Percentiles rank a stretch among this genome's conserved stretches.
Evolutionary conservation across 2,797 vertebrate species (phyloP).

Genomic region (Fistularia tabacaria): DNA sequence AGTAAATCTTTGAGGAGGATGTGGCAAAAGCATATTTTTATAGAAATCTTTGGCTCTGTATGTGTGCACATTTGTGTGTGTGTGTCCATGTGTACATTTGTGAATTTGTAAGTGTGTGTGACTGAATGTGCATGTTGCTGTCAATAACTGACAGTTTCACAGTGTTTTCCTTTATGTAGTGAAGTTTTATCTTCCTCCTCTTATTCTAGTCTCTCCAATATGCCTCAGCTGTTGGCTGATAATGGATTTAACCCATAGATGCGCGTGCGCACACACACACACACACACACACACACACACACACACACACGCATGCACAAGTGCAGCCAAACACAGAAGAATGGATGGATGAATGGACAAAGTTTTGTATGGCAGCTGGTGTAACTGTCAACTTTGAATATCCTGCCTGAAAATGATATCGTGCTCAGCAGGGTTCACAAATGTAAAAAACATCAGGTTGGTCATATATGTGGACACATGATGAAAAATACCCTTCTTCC

Average conservation of each 20-base stretch:
- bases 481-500: neutral
- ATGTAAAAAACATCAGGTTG: neutral
- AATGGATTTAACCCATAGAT: conserved; percentile 25
- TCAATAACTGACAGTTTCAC: neutral
- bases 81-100: conserved; percentile 4
- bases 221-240: conserved; percentile 31
- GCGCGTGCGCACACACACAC: neutral
- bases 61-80: neutral
- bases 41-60: neutral
- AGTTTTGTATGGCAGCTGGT: neutral
- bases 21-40: neutral
- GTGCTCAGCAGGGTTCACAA: conserved; percentile 1
- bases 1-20: no score
- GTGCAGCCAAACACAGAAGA: neutral
- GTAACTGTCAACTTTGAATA: conserved; percentile 34
- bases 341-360: no score
- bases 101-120: conserved; percentile 1
- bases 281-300: conserved; percentile 12
- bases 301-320: conserved; percentile 3
- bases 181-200: neutral
- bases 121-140: neutral
- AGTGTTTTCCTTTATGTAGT: no score
- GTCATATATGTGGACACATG: neutral
- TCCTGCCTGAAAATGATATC: conserved; percentile 19
- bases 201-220: conserved; percentile 28